Percentiles rank a stretch among this genome's conserved stretches.
phyloP scores from a whole-genome alignment of 2,113 vertebrate genomes.

The Gopherus evgoodei region DNA sequence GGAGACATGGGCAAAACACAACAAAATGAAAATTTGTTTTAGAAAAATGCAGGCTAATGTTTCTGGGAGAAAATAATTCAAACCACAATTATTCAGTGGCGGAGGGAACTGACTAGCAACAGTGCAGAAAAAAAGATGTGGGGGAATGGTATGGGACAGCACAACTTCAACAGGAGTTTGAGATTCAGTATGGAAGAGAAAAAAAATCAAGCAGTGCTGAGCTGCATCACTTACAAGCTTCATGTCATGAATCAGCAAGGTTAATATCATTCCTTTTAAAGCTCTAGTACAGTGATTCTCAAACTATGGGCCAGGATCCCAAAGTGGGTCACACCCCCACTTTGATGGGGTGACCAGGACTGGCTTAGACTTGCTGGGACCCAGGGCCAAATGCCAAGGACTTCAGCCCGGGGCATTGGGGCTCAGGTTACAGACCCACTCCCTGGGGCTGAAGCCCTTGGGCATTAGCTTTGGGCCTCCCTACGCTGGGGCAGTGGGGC shows the following conservation, averaged over 20 bases:
- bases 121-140: not conserved
- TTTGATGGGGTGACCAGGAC: no score
- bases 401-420: no score
- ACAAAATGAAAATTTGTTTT: not conserved
- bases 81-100: conserved; percentile 44
- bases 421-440: no score
- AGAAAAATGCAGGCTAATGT: conserved; percentile 36
- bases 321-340: no score
- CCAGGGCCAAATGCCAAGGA: no score
- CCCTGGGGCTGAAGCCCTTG: no score
- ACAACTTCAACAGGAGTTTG: not conserved
- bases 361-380: no score
- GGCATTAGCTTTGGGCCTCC: no score
- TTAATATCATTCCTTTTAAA: not conserved
- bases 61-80: conserved; percentile 44
- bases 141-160: not conserved
- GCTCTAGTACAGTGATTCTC: not conserved
- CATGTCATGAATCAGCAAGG: not conserved
- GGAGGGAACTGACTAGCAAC: not conserved
- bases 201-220: not conserved
- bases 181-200: not conserved
- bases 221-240: not conserved
- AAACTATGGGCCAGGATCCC: no score
- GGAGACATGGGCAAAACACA: not conserved
- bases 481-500: no score